Conservation (phyloP, 2,888 invertebrate genomes). For the Nemotelus nigrinus region DNA sequence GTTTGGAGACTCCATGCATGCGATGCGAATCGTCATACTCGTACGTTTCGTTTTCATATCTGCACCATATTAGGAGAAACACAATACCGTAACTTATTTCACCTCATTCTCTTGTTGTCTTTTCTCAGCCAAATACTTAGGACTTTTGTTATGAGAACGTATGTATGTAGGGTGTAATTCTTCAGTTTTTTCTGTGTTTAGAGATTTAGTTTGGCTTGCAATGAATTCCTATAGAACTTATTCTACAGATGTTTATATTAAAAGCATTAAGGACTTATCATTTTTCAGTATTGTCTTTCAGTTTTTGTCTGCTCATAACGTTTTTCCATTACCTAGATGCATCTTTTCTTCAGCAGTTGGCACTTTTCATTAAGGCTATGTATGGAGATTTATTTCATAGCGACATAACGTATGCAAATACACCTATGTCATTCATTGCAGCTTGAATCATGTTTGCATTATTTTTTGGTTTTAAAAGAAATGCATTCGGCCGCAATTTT, state of each 20-base stretch:
- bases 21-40: constrained; percentile 8
- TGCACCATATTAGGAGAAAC: constrained; percentile 19
- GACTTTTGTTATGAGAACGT: background rate
- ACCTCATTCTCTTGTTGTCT: constrained; percentile 7
- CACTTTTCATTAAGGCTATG: constrained; percentile 23
- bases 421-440: no score
- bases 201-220: constrained; percentile 14
- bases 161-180: constrained; percentile 14
- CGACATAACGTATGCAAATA: no score
- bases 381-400: background rate
- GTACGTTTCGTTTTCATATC: constrained; percentile 31
- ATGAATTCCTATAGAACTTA: background rate
- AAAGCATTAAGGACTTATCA: constrained; percentile 31
- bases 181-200: constrained; percentile 7
- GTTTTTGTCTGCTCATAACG: background rate
- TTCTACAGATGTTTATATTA: constrained; percentile 4
- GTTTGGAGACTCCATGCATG: constrained; percentile 3
- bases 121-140: constrained; percentile 17
- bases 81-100: constrained; percentile 37
- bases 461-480: background rate
- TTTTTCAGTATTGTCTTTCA: constrained; percentile 33
- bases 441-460: no score
- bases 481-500: background rate
- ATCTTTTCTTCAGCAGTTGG: constrained; percentile 7
- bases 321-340: constrained; percentile 14